A percentile compares a stretch with the other conserved stretches of the same genome.
Conservation (phyloP, 2,113 vertebrate species). For the Fulica atra region DNA sequence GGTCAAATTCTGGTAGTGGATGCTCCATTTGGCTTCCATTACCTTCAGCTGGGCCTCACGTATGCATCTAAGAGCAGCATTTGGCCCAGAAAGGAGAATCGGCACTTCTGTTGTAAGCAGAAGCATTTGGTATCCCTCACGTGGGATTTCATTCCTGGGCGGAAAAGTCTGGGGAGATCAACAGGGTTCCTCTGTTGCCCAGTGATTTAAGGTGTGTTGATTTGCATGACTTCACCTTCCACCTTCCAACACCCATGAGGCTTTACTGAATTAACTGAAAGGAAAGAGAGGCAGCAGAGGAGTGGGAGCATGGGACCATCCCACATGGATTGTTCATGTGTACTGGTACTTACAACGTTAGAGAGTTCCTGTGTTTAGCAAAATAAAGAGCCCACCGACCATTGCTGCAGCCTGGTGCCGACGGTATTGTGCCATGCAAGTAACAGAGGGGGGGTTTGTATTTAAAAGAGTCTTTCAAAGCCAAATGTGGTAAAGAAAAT, state of each 20-base stretch:
- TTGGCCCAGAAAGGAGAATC: constrained; percentile 6
- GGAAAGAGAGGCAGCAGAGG: not conserved
- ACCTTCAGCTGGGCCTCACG: not conserved
- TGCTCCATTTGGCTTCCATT: not conserved
- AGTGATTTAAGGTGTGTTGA: constrained; percentile 42
- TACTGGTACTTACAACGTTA: not conserved
- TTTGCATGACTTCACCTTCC: constrained; percentile 37
- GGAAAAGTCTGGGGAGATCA: constrained; percentile 27
- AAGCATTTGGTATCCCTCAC: not conserved
- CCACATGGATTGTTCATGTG: not conserved
- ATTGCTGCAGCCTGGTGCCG: not conserved
- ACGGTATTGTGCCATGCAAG: not conserved
- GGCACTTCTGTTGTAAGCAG: not conserved
- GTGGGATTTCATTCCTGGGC: not conserved
- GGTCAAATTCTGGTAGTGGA: not conserved
- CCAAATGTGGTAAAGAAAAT: constrained; percentile 55
- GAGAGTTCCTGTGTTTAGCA: not conserved
- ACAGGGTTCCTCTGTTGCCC: constrained; percentile 35
- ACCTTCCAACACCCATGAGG: not conserved
- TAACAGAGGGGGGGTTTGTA: constrained; percentile 4
- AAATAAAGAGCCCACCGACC: constrained; percentile 41
- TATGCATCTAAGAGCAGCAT: not conserved
- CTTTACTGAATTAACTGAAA: constrained; percentile 28
- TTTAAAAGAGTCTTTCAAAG: constrained; percentile 37
- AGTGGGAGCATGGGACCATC: not conserved